Base-by-base conservation (phyloP, 2,113 vertebrate species). In the Aldabrachelys gigantea region DNA sequence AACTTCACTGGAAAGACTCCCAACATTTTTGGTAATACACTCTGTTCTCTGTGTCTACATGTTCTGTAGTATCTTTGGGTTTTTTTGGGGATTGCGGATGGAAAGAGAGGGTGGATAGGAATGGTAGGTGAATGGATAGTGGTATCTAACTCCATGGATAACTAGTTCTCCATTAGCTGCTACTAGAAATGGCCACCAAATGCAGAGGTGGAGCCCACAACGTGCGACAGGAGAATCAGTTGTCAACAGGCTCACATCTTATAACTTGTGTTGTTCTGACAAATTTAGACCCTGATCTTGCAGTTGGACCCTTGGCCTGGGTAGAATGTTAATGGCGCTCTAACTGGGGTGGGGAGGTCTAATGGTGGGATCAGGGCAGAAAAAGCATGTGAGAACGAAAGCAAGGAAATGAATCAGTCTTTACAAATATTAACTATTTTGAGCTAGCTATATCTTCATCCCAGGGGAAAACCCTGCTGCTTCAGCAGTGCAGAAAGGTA, bases 191-290 rank as follows among this genome's bases (percentile, higher is more conserved):
- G 56, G 56, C 56, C 50, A 84, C 5, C 1, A 35, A 76, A 44
- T n/a, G 87, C 78, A 90, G 57, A 82, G 35, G n/a, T 65, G 83
- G 35, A 53, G 78, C 7, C 0, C 62, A 41, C 9, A 29, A 10
- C 53, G 35, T 80, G 72, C 7, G 4, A 24, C 72, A 25, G 24
- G 72, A 44, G 41, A 76, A 41, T 44, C 11, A 25, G 38, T 76
- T 76, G 22, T 76, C 22, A n/a, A 0, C 0, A 1, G 35, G 8
- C 80, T 94, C 56, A 35, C 25, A 0, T 27, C 24, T 24, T 22
- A 4, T 1, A 69, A 14, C 3, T n/a, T 22, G 35, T 5, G 17
- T 21, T 83, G 79, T 38, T 76, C 76, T 17, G 76, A 19, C 6
- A 53, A 76, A 27, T 76, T 6, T 76, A 44, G 21, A 35, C 76